Percentiles rank a stretch among this genome's conserved stretches.
Conservation (phyloP, 2,797 vertebrate species). For the Channa striata region DNA sequence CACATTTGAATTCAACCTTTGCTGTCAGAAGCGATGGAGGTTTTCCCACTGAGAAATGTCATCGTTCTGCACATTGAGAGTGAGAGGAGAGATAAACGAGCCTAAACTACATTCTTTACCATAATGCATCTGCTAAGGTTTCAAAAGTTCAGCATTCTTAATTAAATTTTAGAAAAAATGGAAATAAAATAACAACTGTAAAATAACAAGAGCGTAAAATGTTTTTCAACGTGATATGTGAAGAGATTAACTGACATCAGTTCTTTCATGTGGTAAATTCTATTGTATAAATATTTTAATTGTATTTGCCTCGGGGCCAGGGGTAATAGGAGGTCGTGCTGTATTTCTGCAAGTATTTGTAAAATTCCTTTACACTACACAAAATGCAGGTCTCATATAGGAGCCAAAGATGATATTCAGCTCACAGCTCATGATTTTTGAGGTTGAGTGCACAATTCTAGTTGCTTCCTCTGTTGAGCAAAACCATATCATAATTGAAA, state of each 20-base stretch:
- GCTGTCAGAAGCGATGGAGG: neutral
- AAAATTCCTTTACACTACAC: constrained; percentile 15
- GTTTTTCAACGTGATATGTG: neutral
- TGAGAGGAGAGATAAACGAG: neutral
- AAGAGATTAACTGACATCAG: constrained; percentile 5
- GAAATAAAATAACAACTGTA: neutral
- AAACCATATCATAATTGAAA: constrained; percentile 30
- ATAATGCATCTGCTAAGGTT: neutral
- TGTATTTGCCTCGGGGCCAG: neutral
- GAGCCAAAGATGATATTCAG: constrained; percentile 30
- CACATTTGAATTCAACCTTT: constrained; percentile 53
- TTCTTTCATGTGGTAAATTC: neutral
- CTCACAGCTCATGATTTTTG: constrained; percentile 38
- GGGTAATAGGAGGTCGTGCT: neutral
- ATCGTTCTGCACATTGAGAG: constrained; percentile 4
- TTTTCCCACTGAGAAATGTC: constrained; percentile 17
- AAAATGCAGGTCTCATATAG: constrained; percentile 21
- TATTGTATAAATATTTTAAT: neutral
- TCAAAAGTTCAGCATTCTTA: neutral
- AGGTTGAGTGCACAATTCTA: constrained; percentile 32
- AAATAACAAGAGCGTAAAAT: neutral
- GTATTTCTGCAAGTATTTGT: constrained; percentile 1
- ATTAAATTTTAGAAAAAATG: neutral
- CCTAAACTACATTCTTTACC: neutral
- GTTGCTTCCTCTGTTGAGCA: constrained; percentile 30